Evolutionary conservation across 2,113 vertebrate genomes (phyloP), one percentile per base, ranked within the genome.

Genomic region (Dicrurus megarhynchus): DNA sequence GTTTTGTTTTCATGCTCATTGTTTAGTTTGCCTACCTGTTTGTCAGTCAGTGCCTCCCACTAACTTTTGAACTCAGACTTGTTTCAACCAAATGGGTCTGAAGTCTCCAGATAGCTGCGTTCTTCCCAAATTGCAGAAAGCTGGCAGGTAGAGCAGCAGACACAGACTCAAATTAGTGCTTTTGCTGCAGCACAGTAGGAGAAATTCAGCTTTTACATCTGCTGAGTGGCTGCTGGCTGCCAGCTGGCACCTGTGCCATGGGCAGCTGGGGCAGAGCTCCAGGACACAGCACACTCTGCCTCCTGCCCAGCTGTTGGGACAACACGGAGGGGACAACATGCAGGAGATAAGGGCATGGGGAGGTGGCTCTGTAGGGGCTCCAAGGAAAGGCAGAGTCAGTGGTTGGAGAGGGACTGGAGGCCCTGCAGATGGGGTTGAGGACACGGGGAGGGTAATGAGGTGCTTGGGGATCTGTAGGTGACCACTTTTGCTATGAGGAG

Each of bases 271-370:
- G 61, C 27, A 5, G 20, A 41, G 70, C 77, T 89, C 22, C 84
- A 50, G 57, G 75, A 53, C 41, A 1, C 61, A 8, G n/a, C 47
- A 7, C 47, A 5, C 0, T 0, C 30, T 23, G 5, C 79, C 57
- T 90, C 57, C 59, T 13, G 20, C 71, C 59, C 26, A 5, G 67
- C 49, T 49, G 27, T 6, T 10, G 26, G 68, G 73, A 22, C 55
- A 65, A 0, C 11, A 3, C 1, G 0, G 8, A 18, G 44, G 37
- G 49, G 10, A 60, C 26, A 46, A 4, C 8, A 0, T 0, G 6
- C 82, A 63, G 50, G 24, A 61, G 46, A 8, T 12, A 1, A n/a
- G 56, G 63, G 20, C 21, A 13, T 8, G 37, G 50, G 18, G 20
- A 61, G 14, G 21, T 30, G 60, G 11, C 8, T n/a, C 33, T 53